Evolutionary conservation across 1,140 invertebrate genomes (phyloP), one percentile per base, ranked within the genome.

Genomic region (Trichonephila clavata): DNA sequence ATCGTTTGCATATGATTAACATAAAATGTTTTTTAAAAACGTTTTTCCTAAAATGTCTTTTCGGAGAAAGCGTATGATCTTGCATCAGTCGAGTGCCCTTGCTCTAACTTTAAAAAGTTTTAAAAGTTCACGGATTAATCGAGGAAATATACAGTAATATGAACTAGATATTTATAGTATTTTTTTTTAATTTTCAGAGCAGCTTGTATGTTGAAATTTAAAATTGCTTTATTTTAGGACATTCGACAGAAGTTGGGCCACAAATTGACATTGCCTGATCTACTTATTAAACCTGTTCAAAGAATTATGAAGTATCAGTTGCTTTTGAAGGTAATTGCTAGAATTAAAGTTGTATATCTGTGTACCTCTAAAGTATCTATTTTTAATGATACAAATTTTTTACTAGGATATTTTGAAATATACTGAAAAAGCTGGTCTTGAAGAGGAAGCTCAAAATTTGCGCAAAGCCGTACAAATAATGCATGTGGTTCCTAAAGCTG

Each of bases 301-400:
- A 97, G 99, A 95, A 99, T 99, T 93, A 99, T 98, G 96, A 99
- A 99, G 95, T 99, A 99, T 96, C 99, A 99, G 95, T 96, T 99
- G 94, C 96, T 99, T 95, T 97, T 99, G 93, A 98, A 98, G 95
- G 98, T 99, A 84, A 32, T 14, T 81, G 27, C 39, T 50, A 10
- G 3, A 8, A 50, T 50, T 50, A 13, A 50, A 50, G 7, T 10
- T 2, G 50, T 50, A 10, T 50, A 50, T 50, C 5, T 50, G 10
- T 50, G 32, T 39, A 39, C 32, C 32, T 39, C 32, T 39, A 39
- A 39, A 39, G 32, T 39, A 39, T 39, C 32, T 39, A 39, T 39
- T 39, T 39, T 39, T 39, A 1, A 39, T 32, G 65, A 68, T 10
- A 32, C 18, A 32, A 27, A 84, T 84, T 60, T 59, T 27, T 32